These are phyloP conservation scores for Drosophila pruinosa DNA, from an alignment of 1,140 invertebrate genomes.

Conservation along the genomic window DNA sequence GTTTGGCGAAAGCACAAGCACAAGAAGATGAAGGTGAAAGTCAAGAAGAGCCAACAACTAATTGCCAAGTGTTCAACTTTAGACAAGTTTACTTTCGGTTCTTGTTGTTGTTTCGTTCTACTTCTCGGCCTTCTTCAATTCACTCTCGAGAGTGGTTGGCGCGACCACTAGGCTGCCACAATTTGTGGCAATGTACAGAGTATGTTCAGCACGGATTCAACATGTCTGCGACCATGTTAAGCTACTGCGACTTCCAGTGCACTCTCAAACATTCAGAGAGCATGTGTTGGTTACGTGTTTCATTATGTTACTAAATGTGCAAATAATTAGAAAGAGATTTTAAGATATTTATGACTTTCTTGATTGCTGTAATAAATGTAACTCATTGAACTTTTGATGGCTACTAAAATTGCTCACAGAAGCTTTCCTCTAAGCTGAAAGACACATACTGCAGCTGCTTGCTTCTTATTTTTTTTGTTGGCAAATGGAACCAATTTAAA, in stretches of 20 bases:
- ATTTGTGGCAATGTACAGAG: background rate
- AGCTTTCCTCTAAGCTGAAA: too few species aligned
- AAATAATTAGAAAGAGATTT: too few species aligned
- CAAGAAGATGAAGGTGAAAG: slow-evolving; percentile 19
- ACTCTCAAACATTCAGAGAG: background rate
- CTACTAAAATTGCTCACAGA: too few species aligned
- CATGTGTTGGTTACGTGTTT: background rate
- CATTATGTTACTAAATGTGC: background rate
- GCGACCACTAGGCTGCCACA: background rate
- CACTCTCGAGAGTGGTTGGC: background rate
- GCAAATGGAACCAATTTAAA: too few species aligned
- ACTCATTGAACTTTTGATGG: too few species aligned
- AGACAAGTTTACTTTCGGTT: slow-evolving; percentile 35
- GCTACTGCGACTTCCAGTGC: background rate
- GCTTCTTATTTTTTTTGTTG: too few species aligned
- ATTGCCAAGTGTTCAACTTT: slow-evolving; percentile 36
- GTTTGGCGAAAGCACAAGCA: slow-evolving; percentile 1
- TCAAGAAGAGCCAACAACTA: slow-evolving; percentile 39
- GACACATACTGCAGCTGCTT: too few species aligned
- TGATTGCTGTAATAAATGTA: too few species aligned
- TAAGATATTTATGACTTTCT: too few species aligned
- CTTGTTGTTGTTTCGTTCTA: background rate
- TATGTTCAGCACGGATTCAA: slow-evolving; percentile 7
- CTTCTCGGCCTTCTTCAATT: background rate
- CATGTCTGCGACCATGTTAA: background rate